Conservation (phyloP, 2,888 invertebrate genomes). For the Pediacus dermestoides region DNA sequence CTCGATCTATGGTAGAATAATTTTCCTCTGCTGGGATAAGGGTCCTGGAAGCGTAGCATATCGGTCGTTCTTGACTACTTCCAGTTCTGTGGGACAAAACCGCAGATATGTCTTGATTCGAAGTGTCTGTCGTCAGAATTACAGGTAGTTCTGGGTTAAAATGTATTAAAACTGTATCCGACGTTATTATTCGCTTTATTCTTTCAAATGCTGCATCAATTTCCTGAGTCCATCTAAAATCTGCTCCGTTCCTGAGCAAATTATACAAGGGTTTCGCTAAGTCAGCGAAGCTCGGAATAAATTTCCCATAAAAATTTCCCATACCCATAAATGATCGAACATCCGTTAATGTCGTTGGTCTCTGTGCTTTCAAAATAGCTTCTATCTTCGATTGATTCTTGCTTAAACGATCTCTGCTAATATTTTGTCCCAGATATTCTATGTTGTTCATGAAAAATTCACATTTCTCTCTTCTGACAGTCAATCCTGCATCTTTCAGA, state of each 20-base stretch:
- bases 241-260: neutral
- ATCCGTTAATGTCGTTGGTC: constrained; percentile 18
- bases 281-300: constrained; percentile 6
- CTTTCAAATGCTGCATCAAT: constrained; percentile 5
- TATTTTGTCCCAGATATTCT: constrained; percentile 30
- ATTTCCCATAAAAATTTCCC: constrained; percentile 8
- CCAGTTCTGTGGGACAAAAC: constrained; percentile 4
- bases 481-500: constrained; percentile 25
- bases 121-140: constrained; percentile 15
- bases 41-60: constrained; percentile 1
- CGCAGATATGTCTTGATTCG: constrained; percentile 10
- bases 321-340: constrained; percentile 3
- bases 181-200: constrained; percentile 17
- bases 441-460: constrained; percentile 32
- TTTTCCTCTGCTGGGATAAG: constrained; percentile 3
- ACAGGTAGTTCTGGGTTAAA: constrained; percentile 17
- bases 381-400: constrained; percentile 15
- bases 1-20: constrained; percentile 8
- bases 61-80: constrained; percentile 4
- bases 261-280: constrained; percentile 3
- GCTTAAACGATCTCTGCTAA: constrained; percentile 14
- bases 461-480: constrained; percentile 34
- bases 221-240: neutral
- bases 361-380: constrained; percentile 17
- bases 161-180: constrained; percentile 15